Evolutionary conservation across 2,113 vertebrate genomes (phyloP).

Genomic region (Acrocephalus arundinaceus): DNA sequence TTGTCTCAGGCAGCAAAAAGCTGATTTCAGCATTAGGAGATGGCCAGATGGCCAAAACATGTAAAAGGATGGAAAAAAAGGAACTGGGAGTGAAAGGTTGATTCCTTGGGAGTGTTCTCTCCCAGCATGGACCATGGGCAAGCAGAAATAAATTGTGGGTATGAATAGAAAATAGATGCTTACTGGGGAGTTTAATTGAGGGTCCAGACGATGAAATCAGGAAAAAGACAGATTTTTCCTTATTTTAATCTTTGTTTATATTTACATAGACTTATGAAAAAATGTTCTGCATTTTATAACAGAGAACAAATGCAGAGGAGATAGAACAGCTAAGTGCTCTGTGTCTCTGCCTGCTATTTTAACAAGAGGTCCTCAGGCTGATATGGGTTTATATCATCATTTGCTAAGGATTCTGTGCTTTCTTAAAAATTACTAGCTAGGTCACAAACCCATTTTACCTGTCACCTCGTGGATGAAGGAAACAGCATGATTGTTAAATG

Average conservation of each 20-base stretch:
- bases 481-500: not conserved
- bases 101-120: not conserved
- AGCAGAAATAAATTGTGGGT: not conserved
- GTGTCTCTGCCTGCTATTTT: not conserved
- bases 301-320: not conserved
- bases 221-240: not conserved
- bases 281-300: not conserved
- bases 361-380: not conserved
- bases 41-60: not conserved
- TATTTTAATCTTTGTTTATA: slow-evolving; percentile 19
- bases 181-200: not conserved
- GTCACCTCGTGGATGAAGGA: not conserved
- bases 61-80: not conserved
- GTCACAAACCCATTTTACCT: not conserved
- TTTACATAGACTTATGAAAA: not conserved
- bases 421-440: not conserved
- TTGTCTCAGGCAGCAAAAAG: not conserved
- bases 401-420: not conserved
- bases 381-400: not conserved
- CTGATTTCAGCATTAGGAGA: not conserved
- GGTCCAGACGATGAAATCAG: not conserved
- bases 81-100: not conserved
- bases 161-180: not conserved
- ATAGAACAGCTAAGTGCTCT: not conserved
- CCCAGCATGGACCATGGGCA: not conserved